Percentiles rank a stretch among this genome's conserved stretches.
These are phyloP conservation scores for Puma concolor DNA, from an alignment of 2,113 vertebrate genomes.

Conservation along the genomic window DNA sequence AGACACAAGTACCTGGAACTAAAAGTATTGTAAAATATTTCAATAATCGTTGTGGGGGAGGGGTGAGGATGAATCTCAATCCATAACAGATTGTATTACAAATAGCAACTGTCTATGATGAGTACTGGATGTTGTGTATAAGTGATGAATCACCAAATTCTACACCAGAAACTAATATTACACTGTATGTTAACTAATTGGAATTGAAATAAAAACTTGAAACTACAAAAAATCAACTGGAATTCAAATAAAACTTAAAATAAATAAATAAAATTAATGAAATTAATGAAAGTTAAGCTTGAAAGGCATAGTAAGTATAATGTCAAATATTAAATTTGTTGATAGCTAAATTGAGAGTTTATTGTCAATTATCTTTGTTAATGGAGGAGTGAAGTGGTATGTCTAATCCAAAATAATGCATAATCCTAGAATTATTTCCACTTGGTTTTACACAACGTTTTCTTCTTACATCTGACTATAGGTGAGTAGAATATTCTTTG, in stretches of 20 bases:
- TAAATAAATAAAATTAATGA: background rate
- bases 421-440: background rate
- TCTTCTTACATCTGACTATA: background rate
- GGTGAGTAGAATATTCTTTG: background rate
- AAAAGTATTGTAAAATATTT: background rate
- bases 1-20: background rate
- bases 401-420: background rate
- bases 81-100: background rate
- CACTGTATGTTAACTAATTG: background rate
- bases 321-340: background rate
- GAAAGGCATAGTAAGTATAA: background rate
- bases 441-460: background rate
- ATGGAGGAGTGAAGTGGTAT: background rate
- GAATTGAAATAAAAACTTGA: background rate
- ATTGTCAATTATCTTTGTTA: constrained; percentile 3
- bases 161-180: background rate
- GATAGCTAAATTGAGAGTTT: background rate
- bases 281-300: constrained; percentile 8
- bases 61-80: background rate
- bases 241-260: background rate
- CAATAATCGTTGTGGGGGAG: background rate
- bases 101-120: background rate
- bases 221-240: background rate
- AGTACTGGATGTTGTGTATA: background rate
- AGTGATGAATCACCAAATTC: background rate